Evolutionary conservation across 2,113 vertebrate species (phyloP).

Genomic region (Sturnus vulgaris): DNA sequence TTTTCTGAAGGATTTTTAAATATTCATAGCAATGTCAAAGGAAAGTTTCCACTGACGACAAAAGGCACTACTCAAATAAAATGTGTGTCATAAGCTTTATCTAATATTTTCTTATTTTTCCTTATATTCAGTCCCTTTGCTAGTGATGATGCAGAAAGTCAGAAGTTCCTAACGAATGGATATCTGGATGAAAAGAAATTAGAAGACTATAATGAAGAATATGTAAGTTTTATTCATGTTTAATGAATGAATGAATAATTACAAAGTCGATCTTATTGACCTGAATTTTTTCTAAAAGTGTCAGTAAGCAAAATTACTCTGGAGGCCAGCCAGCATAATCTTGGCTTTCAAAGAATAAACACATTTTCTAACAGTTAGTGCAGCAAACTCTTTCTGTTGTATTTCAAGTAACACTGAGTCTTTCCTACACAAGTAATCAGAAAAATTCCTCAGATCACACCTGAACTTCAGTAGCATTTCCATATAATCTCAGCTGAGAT

Average conservation of each 20-base stretch:
- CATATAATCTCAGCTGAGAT: neutral
- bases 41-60: neutral
- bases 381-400: neutral
- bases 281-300: neutral
- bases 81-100: neutral
- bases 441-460: neutral
- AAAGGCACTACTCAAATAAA: neutral
- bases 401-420: neutral
- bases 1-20: neutral
- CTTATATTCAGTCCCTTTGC: constrained; percentile 78
- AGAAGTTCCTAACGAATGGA: constrained; percentile 90
- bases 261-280: neutral
- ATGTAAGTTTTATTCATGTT: constrained; percentile 78
- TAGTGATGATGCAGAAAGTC: constrained; percentile 86
- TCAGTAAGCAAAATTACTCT: constrained; percentile 2
- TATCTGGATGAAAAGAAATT: constrained; percentile 87
- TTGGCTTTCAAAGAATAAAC: constrained; percentile 47
- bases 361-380: neutral
- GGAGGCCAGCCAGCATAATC: constrained; percentile 43
- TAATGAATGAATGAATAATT: neutral
- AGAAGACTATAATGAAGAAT: constrained; percentile 89
- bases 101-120: constrained; percentile 5
- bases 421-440: neutral
- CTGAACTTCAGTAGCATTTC: neutral
- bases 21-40: neutral